Base-by-base conservation (phyloP, 2,888 invertebrate genomes). In the Pristionchus fissidentatus region DNA sequence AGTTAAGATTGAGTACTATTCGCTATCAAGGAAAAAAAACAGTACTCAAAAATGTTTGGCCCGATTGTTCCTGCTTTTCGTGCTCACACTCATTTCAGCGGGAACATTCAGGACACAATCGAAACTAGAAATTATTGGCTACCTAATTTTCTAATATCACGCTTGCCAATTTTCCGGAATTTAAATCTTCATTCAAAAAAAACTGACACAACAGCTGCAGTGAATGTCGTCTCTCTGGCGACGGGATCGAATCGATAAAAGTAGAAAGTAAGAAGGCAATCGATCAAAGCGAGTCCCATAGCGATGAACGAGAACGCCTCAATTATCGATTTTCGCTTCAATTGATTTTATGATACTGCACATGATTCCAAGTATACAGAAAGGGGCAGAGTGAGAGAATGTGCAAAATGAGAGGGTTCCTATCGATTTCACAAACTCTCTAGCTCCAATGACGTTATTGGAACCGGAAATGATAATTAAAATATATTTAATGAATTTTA, bases 301-400 rank as follows among this genome's bases (percentile, higher is more conserved):
- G 83, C 83, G 35, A 85, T 80, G 52, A 84, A 83, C 32, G 84
- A 84, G 41, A 85, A 84, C 4, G 84, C 84, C 85, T 85, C 46
- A 13, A 79, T 35, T 26, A 3, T 8, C n/a, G n/a, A n/a, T n/a
- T n/a, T n/a, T n/a, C n/a, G n/a, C 4, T 19, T 60, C 43, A 22
- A 43, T 35, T 66, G 13, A 15, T 13, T 46, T 1, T n/a, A 62
- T n/a, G 29, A n/a, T n/a, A n/a, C 10, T 10, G 55, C 55, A 22
- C 26, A 1, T 57, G 29, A 60, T 4, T 60, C 60, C 13, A 29
- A 29, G n/a, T 29, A 62, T 15, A 62, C n/a, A 8, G 7, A 38
- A 73, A 38, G 32, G 26, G 13, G 10, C 35, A 73, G 7, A 10
- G 38, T 73, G 15, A 73, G n/a, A n/a, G n/a, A n/a, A n/a, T n/a